These are phyloP conservation scores for Tenualosa thibaudeaui DNA, from an alignment of 2,797 vertebrate genomes.

Conservation along the genomic window DNA sequence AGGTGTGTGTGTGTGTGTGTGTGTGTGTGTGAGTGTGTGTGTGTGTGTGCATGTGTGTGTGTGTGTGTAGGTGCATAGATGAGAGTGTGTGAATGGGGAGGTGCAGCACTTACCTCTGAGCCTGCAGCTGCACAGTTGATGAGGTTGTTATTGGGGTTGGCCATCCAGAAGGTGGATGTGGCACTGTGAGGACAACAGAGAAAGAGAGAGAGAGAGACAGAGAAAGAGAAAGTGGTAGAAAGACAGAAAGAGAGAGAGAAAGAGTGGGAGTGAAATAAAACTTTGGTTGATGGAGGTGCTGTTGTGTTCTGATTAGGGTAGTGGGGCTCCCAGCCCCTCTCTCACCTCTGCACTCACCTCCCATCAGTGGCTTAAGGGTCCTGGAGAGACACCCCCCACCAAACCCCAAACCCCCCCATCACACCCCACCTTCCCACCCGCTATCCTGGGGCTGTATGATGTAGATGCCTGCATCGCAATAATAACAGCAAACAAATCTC, in stretches of 20 bases:
- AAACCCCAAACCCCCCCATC: too few relatives aligned
- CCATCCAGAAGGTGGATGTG: conserved; percentile 94
- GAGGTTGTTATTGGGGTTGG: conserved; percentile 93
- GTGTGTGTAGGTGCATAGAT: not conserved
- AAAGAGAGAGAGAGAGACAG: conserved; percentile 3
- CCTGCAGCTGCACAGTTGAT: conserved; percentile 86
- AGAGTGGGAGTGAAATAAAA: not conserved
- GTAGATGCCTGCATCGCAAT: not conserved
- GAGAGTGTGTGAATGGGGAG: not conserved
- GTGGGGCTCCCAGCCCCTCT: not conserved
- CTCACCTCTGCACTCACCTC: not conserved
- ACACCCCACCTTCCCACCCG: not conserved
- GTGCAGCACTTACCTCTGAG: conserved; percentile 86
- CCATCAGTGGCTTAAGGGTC: not conserved
- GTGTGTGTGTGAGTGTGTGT: not conserved
- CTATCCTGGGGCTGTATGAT: not conserved
- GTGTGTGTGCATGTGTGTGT: conserved; percentile 19
- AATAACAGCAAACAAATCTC: not conserved
- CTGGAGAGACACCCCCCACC: not conserved
- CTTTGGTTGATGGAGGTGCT: not conserved
- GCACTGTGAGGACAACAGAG: conserved; percentile 69
- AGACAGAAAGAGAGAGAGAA: not conserved
- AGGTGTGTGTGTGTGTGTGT: not conserved
- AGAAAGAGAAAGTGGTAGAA: not conserved
- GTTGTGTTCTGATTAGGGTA: not conserved